These are phyloP conservation scores for Bujurquina vittata DNA, from an alignment of 2,113 vertebrate species.

Conservation along the genomic window DNA sequence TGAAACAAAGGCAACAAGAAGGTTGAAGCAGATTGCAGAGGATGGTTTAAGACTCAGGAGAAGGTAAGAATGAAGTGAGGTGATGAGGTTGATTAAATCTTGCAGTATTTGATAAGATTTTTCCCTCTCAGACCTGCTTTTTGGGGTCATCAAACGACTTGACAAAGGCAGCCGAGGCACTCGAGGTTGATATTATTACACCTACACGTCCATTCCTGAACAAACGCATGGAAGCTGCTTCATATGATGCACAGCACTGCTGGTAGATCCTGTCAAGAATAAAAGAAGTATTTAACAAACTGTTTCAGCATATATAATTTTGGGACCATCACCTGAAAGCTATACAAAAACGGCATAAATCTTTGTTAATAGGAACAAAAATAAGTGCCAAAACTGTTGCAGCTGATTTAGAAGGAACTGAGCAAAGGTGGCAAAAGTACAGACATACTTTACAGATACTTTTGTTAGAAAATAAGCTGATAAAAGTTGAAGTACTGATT, in stretches of 20 bases:
- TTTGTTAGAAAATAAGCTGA: no score
- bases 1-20: no score
- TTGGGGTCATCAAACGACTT: constrained; percentile 82
- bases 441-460: no score
- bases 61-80: no score
- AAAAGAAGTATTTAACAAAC: neutral
- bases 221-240: constrained; percentile 89
- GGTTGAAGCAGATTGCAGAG: no score
- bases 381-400: no score
- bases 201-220: constrained; percentile 89
- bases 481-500: no score
- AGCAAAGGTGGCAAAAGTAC: no score
- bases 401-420: no score
- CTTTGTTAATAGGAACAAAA: neutral
- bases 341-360: neutral
- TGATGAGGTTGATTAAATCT: no score
- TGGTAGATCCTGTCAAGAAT: constrained; percentile 80
- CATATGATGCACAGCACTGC: constrained; percentile 84
- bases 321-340: neutral
- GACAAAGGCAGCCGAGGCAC: constrained; percentile 82
- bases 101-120: neutral
- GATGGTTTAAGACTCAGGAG: no score
- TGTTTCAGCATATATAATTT: neutral
- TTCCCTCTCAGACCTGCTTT: constrained; percentile 73
- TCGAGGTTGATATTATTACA: constrained; percentile 87